Percentiles rank a stretch among this genome's conserved stretches.
Conservation (phyloP, 1,140 invertebrate species). For the Meloidogyne chitwoodi region DNA sequence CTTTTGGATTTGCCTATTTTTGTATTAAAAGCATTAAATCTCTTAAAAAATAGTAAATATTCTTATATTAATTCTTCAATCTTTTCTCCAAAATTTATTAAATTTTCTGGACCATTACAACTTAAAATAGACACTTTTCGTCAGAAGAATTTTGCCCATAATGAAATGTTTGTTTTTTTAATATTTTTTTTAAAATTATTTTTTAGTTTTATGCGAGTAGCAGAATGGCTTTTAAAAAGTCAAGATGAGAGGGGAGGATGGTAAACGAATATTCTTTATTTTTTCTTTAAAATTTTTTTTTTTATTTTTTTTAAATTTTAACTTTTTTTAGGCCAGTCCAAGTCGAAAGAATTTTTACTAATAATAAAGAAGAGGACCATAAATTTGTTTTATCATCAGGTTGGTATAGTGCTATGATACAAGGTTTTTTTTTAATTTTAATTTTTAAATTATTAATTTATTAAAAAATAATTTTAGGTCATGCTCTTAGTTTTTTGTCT, state of each 20-base stretch:
- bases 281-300: neutral
- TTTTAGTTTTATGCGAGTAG: neutral
- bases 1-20: neutral
- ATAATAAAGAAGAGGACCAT: neutral
- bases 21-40: neutral
- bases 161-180: constrained; percentile 1
- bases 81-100: neutral
- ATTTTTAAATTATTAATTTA: neutral
- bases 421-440: neutral
- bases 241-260: constrained; percentile 13
- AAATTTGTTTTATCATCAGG: neutral
- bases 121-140: neutral
- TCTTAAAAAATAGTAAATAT: neutral
- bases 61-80: neutral
- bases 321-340: neutral
- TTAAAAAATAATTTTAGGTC: neutral
- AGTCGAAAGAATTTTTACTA: neutral
- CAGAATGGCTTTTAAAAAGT: neutral
- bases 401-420: constrained; percentile 13
- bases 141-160: constrained; percentile 1
- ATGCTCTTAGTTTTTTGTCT: constrained; percentile 5
- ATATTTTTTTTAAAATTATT: neutral
- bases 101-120: constrained; percentile 1
- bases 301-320: neutral
- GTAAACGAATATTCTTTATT: no score